Percentiles rank a stretch among this genome's conserved stretches.
These are phyloP conservation scores for Spilarctia lutea DNA, from an alignment of 2,888 invertebrate genomes.

Conservation along the genomic window DNA sequence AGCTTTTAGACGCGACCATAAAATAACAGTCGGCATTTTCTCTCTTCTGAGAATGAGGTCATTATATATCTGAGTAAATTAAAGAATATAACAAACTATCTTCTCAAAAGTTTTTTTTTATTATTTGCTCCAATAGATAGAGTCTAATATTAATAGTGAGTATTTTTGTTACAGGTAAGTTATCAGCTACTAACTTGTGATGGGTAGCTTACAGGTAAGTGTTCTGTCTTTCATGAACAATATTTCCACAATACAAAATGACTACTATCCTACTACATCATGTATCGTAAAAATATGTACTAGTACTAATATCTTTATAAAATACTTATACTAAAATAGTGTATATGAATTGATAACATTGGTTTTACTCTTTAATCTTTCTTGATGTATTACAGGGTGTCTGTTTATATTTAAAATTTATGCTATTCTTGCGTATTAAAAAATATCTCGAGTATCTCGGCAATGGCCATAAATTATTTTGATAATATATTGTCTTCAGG, in stretches of 20 bases:
- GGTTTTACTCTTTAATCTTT: not conserved
- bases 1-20: constrained; percentile 65
- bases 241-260: not conserved
- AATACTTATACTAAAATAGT: too few species aligned
- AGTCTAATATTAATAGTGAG: constrained; percentile 10
- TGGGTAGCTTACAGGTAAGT: constrained; percentile 33
- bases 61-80: constrained; percentile 46
- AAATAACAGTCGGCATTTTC: constrained; percentile 56
- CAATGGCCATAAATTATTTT: too few species aligned
- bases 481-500: too few species aligned
- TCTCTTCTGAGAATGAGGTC: constrained; percentile 44
- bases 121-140: not conserved
- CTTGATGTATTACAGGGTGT: not conserved
- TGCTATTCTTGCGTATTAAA: too few species aligned
- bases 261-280: not conserved
- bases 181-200: constrained; percentile 6
- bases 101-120: not conserved
- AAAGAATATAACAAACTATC: constrained; percentile 22
- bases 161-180: constrained; percentile 48
- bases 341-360: too few species aligned
- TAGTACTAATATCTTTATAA: too few species aligned
- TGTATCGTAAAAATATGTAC: not conserved
- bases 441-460: too few species aligned
- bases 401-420: not conserved
- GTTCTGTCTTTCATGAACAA: not conserved